phyloP scores from a whole-genome alignment of 2,113 vertebrate species.

The Orycteropus afer region DNA sequence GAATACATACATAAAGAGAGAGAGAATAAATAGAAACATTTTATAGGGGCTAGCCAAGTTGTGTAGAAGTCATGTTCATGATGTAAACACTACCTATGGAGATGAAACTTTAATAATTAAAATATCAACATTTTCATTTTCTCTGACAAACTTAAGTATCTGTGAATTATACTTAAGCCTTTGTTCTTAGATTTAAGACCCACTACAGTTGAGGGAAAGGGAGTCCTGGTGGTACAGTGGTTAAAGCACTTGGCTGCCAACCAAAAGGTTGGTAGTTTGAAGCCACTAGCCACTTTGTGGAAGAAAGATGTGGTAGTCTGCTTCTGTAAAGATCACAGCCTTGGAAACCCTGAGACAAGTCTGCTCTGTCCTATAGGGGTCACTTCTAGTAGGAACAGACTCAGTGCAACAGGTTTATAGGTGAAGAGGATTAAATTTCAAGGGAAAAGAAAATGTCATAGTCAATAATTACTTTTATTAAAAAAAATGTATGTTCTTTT shows the following conservation, averaged over 20 bases:
- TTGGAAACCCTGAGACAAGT: not conserved
- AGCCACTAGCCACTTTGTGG: not conserved
- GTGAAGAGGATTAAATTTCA: not conserved
- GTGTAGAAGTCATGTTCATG: not conserved
- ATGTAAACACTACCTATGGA: not conserved
- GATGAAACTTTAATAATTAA: not conserved
- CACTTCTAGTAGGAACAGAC: not conserved
- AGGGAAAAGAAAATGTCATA: slow-evolving; percentile 30
- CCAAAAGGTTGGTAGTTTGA: not conserved
- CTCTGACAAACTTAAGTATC: not conserved
- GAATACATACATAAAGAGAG: not conserved
- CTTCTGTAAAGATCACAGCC: not conserved
- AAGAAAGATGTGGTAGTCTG: not conserved
- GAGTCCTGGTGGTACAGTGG: not conserved
- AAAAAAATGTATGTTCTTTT: not conserved
- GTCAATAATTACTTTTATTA: slow-evolving; percentile 11
- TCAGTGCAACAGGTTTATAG: not conserved
- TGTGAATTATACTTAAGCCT: not conserved
- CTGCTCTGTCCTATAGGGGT: not conserved
- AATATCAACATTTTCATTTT: slow-evolving; percentile 21
- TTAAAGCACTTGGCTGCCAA: not conserved
- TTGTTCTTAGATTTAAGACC: slow-evolving; percentile 1
- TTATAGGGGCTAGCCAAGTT: not conserved
- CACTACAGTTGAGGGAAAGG: not conserved
- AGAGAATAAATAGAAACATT: not conserved